Conservation (phyloP, 2,797 vertebrate genomes). For the Melanotaenia nigrans region DNA sequence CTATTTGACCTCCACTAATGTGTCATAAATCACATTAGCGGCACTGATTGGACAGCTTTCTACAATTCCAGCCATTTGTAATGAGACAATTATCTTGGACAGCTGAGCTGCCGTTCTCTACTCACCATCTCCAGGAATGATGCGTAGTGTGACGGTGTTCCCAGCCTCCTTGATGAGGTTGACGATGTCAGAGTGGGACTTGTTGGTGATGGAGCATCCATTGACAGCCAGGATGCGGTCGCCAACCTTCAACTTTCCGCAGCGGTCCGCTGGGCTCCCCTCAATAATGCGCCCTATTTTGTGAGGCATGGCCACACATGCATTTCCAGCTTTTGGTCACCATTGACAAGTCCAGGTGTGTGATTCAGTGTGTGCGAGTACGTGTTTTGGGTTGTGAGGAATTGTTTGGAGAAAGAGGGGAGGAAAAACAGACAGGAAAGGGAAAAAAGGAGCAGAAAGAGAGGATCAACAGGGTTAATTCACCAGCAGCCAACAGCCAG, state of each 20-base stretch:
- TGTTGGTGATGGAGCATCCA: slow-evolving; percentile 98
- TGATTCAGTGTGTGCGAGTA: slow-evolving; percentile 50
- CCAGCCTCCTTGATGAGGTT: slow-evolving; percentile 99
- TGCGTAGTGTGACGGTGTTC: slow-evolving; percentile 98
- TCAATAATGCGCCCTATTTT: slow-evolving; percentile 99
- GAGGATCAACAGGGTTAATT: slow-evolving; percentile 93
- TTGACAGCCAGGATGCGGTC: slow-evolving; percentile 99
- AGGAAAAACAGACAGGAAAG: slow-evolving; percentile 9
- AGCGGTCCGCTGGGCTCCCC: slow-evolving; percentile 99
- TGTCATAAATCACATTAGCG: not conserved
- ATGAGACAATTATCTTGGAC: no score
- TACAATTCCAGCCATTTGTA: no score
- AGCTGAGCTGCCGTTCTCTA: slow-evolving; percentile 11
- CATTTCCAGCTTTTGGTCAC: slow-evolving; percentile 94
- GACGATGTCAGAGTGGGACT: slow-evolving; percentile 99
- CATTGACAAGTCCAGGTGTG: slow-evolving; percentile 66
- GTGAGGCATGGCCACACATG: slow-evolving; percentile 99
- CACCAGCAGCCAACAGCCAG: slow-evolving; percentile 90
- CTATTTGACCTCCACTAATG: not conserved
- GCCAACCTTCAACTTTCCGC: slow-evolving; percentile 98
- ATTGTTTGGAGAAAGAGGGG: slow-evolving; percentile 34
- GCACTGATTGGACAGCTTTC: no score
- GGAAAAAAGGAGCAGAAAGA: slow-evolving; percentile 80
- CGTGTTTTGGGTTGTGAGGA: slow-evolving; percentile 35
- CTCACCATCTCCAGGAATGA: slow-evolving; percentile 98